Base-by-base conservation (phyloP, 2,888 invertebrate species). In the Erannis defoliaria region DNA sequence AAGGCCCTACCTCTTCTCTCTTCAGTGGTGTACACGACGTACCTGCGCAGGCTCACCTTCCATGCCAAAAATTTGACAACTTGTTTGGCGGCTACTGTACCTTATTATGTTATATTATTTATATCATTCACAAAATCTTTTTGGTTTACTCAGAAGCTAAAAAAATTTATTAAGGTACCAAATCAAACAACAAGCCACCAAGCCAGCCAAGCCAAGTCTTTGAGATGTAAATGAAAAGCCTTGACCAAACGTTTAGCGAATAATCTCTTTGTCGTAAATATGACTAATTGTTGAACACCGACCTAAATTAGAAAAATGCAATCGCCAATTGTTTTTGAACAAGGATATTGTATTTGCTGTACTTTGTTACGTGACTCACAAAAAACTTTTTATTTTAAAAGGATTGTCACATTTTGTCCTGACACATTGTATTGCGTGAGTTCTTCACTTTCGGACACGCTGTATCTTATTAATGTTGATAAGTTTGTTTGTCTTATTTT, bases 311-410 rank as follows among this genome's bases (percentile, higher is more conserved):
- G 45, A 57, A 65, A 66, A 67, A 55, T 55, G 37, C 53, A 53
- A 37, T 66, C 46, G 18, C 14, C 55, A 53, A 48, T 38, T 60
- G 55, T 56, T 51, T 56, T 42, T 53, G 18, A 54, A 65, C 68
- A 59, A 65, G 55, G 58, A 58, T 38, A 54, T 51, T 49, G 54
- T 56, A 63, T 35, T 76, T 75, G 74, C 72, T 75, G 59, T 72
- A 69, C 73, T 69, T 80, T 65, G 71, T 77, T 69, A 70, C 62
- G 56, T 68, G 85, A 86, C 70, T 87, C 86, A 88, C 72, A 74
- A 61, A 74, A 48, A 75, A 77, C 80, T 77, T 83, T 85, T 84
- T 76, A 75, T 78, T 82, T 87, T 86, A 76, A 87, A 85, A 78
- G 70, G 70, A 68, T 55, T 37, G 40, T 53, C n/a, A 29, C 21